Evolutionary conservation across 2,888 invertebrate genomes (phyloP), one percentile per base, ranked within the genome.

Genomic region (Hydriomena furcata): DNA sequence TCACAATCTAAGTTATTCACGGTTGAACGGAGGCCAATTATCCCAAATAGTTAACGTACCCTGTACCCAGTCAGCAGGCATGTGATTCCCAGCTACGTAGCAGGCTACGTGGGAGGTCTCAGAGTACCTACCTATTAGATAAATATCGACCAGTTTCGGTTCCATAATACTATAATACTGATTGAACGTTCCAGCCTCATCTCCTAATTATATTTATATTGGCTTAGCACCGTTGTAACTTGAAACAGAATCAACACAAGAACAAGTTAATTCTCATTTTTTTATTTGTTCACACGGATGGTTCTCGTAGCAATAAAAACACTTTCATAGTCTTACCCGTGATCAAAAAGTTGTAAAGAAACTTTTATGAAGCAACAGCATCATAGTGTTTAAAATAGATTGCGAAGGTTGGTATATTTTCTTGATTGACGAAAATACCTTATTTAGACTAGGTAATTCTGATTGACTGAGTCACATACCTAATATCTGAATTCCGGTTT

Each of bases 101-200:
- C 40, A 40, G 50, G 55, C 78, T 60, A 67, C 72, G 77, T 79
- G 81, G 81, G 81, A 72, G 80, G 80, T 81, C 80, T 43, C 34
- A 42, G 40, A 40, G 40, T 31, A 45, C 21, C 28, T 31, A 23
- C 21, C 31, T 44, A 49, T 53, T 49, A 55, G 53, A 59, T 57
- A 55, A 57, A 61, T 59, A 59, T 61, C 55, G 55, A 48, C 51
- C 55, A 47, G 40, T 42, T 52, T 53, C 30, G 44, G 35, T 11
- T 52, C 47, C 56, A 45, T 45, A 46, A 25, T 30, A 41, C 28
- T 12, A n/a, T n/a, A 36, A 45, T 52, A 54, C 60, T 52, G 45
- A 60, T 58, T 54, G 47, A 61, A 46, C 46, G 35, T 47, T 43
- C 52, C 43, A 44, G 12, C 31, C 30, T 20, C 52, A 50, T 40